These are phyloP conservation scores for Helarctos malayanus DNA, from an alignment of 2,797 vertebrate species.

Conservation along the genomic window DNA sequence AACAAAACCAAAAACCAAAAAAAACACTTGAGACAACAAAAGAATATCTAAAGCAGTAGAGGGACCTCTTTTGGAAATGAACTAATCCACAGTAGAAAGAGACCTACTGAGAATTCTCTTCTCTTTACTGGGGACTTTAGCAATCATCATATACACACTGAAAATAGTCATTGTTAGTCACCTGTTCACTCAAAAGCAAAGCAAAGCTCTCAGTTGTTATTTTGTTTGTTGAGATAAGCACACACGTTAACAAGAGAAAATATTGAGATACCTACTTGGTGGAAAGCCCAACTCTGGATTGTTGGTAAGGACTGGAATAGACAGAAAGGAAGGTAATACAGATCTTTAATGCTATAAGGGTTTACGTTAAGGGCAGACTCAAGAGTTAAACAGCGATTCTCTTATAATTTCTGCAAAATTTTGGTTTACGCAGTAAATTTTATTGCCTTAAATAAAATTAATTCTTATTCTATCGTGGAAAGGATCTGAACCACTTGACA, in stretches of 20 bases:
- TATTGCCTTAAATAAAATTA: slow-evolving; percentile 78
- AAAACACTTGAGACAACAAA: not conserved
- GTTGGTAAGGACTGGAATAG: not conserved
- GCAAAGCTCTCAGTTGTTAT: not conserved
- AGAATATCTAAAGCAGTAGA: not conserved
- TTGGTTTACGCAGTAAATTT: slow-evolving; percentile 58
- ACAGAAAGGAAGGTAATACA: not conserved
- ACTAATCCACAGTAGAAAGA: not conserved
- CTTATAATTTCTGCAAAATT: slow-evolving; percentile 27
- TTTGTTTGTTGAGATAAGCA: not conserved
- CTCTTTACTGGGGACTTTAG: not conserved
- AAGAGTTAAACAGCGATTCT: not conserved
- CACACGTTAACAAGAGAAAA: not conserved
- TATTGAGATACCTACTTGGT: not conserved
- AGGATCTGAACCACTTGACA: slow-evolving; percentile 73
- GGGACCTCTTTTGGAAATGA: not conserved
- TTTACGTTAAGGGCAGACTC: not conserved
- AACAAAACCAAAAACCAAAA: not conserved
- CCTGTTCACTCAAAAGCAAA: not conserved
- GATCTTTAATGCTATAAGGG: not conserved
- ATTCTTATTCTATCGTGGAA: slow-evolving; percentile 72
- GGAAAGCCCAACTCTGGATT: not conserved
- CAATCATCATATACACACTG: not conserved
- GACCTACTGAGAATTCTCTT: not conserved
- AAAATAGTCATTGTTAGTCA: not conserved